Conservation (phyloP, 1,140 invertebrate species). For the Sitobion miscanthi region DNA sequence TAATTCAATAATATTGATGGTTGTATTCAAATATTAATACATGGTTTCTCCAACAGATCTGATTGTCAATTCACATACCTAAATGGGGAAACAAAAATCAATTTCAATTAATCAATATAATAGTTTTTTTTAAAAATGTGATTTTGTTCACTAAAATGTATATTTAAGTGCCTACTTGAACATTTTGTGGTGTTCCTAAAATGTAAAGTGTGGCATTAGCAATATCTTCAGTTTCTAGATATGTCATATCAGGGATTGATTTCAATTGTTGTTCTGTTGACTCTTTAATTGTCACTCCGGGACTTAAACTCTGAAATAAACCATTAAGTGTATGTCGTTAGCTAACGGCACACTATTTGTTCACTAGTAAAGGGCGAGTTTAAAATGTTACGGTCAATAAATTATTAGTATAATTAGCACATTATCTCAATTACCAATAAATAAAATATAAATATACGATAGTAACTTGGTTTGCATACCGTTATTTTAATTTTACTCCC, state of each 20-base stretch:
- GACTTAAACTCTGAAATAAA: slow-evolving; percentile 8
- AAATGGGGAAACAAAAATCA: neutral
- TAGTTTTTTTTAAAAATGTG: neutral
- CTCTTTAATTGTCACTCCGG: neutral
- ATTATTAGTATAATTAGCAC: too few relatives aligned
- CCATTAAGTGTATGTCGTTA: neutral
- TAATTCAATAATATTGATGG: neutral
- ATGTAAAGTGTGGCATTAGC: slow-evolving; percentile 44
- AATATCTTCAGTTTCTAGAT: slow-evolving; percentile 46
- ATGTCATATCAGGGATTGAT: neutral
- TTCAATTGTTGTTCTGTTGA: neutral
- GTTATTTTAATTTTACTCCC: slow-evolving; percentile 49
- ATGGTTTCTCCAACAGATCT: slow-evolving; percentile 31
- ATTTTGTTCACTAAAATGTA: neutral
- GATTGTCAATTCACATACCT: slow-evolving; percentile 6
- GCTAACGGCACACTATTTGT: neutral
- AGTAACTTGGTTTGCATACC: neutral
- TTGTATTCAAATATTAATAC: slow-evolving; percentile 29
- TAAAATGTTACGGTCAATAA: too few relatives aligned
- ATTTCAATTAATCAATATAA: neutral
- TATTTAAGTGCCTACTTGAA: neutral
- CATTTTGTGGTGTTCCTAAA: slow-evolving; percentile 27
- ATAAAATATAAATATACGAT: neutral
- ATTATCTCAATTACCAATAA: neutral
- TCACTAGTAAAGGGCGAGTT: neutral